Percentiles rank a stretch among this genome's conserved stretches.
Conservation (phyloP, 2,113 vertebrate species). For the Oreochromis tanganicae region DNA sequence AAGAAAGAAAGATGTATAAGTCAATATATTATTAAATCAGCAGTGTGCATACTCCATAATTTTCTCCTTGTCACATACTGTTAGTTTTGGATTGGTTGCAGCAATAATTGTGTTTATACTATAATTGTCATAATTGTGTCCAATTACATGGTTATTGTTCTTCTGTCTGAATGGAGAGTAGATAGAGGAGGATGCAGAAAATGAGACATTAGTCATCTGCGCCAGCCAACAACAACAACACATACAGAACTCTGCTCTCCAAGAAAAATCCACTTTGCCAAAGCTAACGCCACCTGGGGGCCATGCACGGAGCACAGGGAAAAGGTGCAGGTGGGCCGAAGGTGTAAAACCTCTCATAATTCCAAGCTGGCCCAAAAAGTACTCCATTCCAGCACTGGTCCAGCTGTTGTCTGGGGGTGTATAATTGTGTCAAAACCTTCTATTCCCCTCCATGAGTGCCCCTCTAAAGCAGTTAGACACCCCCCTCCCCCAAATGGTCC, state of each 20-base stretch:
- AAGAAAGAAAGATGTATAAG: not conserved
- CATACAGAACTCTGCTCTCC: not conserved
- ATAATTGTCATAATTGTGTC: slow-evolving; percentile 22
- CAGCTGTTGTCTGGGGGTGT: slow-evolving; percentile 88
- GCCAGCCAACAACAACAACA: not conserved
- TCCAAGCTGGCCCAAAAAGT: slow-evolving; percentile 60
- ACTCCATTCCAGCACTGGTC: slow-evolving; percentile 73
- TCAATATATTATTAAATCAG: slow-evolving; percentile 1
- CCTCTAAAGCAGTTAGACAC: slow-evolving; percentile 95
- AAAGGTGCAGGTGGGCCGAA: slow-evolving; percentile 41
- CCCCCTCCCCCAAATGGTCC: slow-evolving; percentile 65
- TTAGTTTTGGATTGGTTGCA: not conserved
- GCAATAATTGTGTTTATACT: slow-evolving; percentile 16
- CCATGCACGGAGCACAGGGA: not conserved
- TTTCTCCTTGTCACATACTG: not conserved
- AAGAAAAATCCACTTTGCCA: slow-evolving; percentile 1
- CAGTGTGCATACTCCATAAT: not conserved
- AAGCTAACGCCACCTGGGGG: not conserved
- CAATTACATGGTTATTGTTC: slow-evolving; percentile 8
- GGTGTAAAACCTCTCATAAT: slow-evolving; percentile 33
- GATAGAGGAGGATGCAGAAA: not conserved
- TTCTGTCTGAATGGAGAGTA: slow-evolving; percentile 2
- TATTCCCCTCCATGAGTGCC: slow-evolving; percentile 80
- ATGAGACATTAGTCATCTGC: slow-evolving; percentile 17
- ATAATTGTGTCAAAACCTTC: slow-evolving; percentile 88